Evolutionary conservation across 2,888 invertebrate species (phyloP), one percentile per base, ranked within the genome.

Genomic region (Ferrisia virgata): DNA sequence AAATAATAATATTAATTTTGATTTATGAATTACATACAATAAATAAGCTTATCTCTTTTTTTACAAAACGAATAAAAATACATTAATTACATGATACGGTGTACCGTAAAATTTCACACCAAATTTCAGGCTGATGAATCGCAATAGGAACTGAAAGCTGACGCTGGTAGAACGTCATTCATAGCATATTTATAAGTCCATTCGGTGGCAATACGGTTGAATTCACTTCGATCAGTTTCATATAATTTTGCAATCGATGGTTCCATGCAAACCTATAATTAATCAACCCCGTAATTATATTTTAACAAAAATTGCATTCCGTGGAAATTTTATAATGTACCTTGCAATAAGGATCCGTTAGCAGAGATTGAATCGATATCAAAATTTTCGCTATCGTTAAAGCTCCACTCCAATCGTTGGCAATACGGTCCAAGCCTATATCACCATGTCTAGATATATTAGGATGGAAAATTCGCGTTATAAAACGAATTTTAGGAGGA

Each of bases 331-430:
- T n/a, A 2, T 47, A 53, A 0, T 53, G 15, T 86, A 94, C 94
- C 88, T 94, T 92, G 87, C 95, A 95, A 87, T 94, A 96, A 0
- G 97, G 96, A 90, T 97, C 97, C 0, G 96, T 96, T 85, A 96
- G 91, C 85, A 96, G 90, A 87, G 95, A 95, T 90, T 96, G 96
- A 86, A 96, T 94, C 82, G 95, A 96, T 85, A 96, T 93, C 86
- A 96, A 91, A 85, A 96, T 93, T 88, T 96, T 97, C 86, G 95
- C 94, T 88, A 97, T 93, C 64, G 97, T 97, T 86, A 97, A 90
- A 0, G 96, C 97, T 85, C 97, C 90, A n/a, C 96, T 96, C 97
- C 97, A 98, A 90, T 98, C 98, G 90, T 96, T 95, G 87, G 96
- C 95, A 87, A 98, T 96, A 11, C 96, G 96, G 90, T 98, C 97